Conservation (phyloP, 2,113 vertebrate genomes). For the Prunella fulvescens region DNA sequence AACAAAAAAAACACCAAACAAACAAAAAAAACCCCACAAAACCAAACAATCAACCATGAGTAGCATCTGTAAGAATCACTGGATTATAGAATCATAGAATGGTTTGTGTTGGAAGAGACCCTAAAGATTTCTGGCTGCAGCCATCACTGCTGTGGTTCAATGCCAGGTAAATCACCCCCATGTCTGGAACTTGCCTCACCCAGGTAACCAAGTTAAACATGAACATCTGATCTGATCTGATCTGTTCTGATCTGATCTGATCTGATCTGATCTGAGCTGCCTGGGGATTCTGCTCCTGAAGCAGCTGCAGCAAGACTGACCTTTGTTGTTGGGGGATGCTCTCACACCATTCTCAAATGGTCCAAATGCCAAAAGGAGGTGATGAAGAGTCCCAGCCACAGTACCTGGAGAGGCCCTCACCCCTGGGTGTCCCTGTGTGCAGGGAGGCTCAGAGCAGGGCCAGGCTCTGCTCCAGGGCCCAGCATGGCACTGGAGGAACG, state of each 20-base stretch:
- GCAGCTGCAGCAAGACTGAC: background rate
- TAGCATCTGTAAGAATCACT: background rate
- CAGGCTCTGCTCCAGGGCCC: background rate
- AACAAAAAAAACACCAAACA: background rate
- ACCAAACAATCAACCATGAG: background rate
- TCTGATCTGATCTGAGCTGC: background rate
- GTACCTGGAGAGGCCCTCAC: too few relatives aligned
- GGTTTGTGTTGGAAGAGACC: background rate
- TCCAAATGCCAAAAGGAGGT: background rate
- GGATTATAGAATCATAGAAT: background rate
- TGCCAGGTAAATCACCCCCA: background rate
- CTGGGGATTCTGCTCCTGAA: background rate
- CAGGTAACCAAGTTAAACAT: background rate
- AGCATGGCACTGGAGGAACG: background rate
- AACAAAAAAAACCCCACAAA: background rate
- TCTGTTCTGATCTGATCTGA: too few relatives aligned
- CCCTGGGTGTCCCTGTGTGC: background rate
- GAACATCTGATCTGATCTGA: background rate
- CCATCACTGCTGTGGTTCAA: background rate
- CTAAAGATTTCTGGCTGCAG: background rate
- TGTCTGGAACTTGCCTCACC: background rate
- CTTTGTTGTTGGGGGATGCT: background rate
- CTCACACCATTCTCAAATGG: background rate
- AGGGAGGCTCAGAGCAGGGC: background rate
- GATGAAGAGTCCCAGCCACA: rapidly evolving